Conservation (phyloP, 2,888 invertebrate species). For the Mermis nigrescens region DNA sequence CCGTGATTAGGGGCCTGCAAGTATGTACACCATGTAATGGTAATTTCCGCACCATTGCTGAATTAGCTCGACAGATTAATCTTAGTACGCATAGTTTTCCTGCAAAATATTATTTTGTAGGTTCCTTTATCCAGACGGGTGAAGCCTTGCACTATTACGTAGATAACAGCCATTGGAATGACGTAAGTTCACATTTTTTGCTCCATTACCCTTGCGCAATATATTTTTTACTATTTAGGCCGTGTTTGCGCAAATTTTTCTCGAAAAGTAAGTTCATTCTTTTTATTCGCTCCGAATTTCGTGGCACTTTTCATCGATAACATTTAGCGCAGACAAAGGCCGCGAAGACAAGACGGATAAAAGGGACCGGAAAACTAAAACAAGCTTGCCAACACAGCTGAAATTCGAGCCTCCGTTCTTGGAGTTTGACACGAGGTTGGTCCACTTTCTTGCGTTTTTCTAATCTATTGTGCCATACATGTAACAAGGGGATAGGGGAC, state of each 20-base stretch:
- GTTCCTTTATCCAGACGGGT: slow-evolving; percentile 52
- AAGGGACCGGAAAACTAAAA: neutral
- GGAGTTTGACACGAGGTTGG: slow-evolving; percentile 41
- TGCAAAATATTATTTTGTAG: too few species aligned
- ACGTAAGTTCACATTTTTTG: slow-evolving; percentile 26
- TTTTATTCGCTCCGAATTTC: too few species aligned
- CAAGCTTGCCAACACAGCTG: slow-evolving; percentile 5
- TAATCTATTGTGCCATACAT: too few species aligned
- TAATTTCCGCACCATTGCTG: too few species aligned
- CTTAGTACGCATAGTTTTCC: too few species aligned
- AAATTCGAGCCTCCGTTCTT: slow-evolving; percentile 47
- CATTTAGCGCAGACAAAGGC: neutral
- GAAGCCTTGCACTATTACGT: slow-evolving; percentile 50
- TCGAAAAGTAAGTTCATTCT: neutral
- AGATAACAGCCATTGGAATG: slow-evolving; percentile 38
- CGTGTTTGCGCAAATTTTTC: neutral
- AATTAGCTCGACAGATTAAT: too few species aligned
- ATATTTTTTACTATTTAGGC: neutral
- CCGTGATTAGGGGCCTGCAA: too few species aligned
- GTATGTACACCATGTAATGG: too few species aligned
- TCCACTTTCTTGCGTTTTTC: too few species aligned
- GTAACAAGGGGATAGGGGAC: too few species aligned
- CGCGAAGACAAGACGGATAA: neutral
- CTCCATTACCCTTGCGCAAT: too few species aligned
- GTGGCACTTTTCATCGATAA: neutral